Evolutionary conservation across 2,888 invertebrate species (phyloP).

Genomic region (Hydrotaea cyrtoneurina): DNA sequence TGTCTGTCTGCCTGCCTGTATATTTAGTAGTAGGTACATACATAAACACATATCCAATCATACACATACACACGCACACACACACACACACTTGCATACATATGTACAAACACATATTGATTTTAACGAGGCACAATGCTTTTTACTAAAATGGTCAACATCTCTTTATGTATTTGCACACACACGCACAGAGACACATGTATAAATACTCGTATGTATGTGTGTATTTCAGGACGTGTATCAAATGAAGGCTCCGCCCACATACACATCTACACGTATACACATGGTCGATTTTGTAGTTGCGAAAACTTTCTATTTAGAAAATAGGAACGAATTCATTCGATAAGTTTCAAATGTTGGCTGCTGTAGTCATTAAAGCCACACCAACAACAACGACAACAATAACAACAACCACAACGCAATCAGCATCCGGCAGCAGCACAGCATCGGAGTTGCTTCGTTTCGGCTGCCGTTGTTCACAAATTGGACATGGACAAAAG

Average conservation of each 20-base stretch:
- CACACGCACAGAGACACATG: neutral
- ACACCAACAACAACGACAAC: neutral
- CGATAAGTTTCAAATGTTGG: constrained; percentile 62
- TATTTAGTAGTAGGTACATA: constrained; percentile 45
- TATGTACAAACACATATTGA: constrained; percentile 63
- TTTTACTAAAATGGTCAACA: constrained; percentile 67
- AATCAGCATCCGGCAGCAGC: neutral
- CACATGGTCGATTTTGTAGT: constrained; percentile 40
- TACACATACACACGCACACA: constrained; percentile 44
- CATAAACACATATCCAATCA: constrained; percentile 9
- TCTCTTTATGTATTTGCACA: constrained; percentile 55
- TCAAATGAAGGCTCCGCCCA: constrained; percentile 64
- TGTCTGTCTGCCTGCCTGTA: neutral
- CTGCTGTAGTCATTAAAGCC: constrained; percentile 44
- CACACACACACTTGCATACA: constrained; percentile 3
- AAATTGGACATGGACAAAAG: constrained; percentile 10
- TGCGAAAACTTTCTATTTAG: constrained; percentile 50
- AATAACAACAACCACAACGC: neutral
- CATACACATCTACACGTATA: constrained; percentile 27
- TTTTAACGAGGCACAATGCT: constrained; percentile 66
- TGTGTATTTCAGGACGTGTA: constrained; percentile 50
- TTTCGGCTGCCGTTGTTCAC: constrained; percentile 27
- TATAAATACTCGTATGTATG: constrained; percentile 4
- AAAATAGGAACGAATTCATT: constrained; percentile 46
- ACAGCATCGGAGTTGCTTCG: neutral